These are phyloP conservation scores for Podarcis lilfordi DNA, from an alignment of 2,797 vertebrate genomes.

Conservation along the genomic window DNA sequence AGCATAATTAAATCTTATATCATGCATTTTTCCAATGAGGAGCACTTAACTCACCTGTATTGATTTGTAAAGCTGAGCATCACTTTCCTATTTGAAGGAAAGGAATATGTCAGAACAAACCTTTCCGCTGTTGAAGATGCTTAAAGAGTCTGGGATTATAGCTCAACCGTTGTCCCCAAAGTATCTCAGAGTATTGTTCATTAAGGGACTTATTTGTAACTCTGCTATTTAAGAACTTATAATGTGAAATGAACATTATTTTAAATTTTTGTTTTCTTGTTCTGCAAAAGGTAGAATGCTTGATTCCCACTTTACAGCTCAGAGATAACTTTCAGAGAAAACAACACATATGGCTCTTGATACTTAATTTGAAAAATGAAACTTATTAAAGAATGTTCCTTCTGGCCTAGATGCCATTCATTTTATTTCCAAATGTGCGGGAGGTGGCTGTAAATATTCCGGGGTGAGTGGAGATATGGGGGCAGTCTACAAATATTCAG, in stretches of 20 bases:
- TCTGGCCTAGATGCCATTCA: background rate
- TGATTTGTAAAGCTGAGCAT: slow-evolving; percentile 52
- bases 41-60: slow-evolving; percentile 52
- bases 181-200: background rate
- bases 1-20: slow-evolving; percentile 62
- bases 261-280: background rate
- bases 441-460: background rate
- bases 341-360: background rate
- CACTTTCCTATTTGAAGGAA: slow-evolving; percentile 43
- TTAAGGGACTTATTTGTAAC: background rate
- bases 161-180: background rate
- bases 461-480: no score
- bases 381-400: background rate
- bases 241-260: background rate
- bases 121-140: background rate
- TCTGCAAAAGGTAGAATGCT: background rate
- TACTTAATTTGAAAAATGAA: background rate
- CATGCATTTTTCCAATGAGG: slow-evolving; percentile 57
- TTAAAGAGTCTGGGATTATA: background rate
- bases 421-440: background rate
- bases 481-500: background rate
- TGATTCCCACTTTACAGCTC: background rate
- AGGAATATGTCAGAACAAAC: slow-evolving; percentile 23
- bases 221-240: background rate
- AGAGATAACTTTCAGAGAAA: background rate